Evolutionary conservation across 2,113 vertebrate species (phyloP).

Genomic region (Anguilla japonica): DNA sequence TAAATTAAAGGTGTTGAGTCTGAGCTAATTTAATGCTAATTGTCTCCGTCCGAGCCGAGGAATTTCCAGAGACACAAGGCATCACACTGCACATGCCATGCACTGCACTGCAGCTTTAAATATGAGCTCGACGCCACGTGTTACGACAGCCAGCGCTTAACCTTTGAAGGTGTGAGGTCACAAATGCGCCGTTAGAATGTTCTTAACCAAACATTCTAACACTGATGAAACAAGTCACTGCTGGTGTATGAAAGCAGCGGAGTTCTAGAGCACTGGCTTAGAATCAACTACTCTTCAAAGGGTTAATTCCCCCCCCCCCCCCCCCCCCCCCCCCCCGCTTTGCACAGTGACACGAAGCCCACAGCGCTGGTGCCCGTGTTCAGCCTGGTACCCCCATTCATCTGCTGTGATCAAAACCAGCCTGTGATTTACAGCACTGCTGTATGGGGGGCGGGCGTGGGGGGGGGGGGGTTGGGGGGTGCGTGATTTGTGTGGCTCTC

Average conservation of each 20-base stretch:
- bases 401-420: neutral
- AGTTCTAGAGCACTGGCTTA: no score
- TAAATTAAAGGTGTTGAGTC: neutral
- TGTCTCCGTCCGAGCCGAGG: neutral
- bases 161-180: no score
- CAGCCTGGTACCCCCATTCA: neutral
- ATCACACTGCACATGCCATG: neutral
- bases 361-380: neutral
- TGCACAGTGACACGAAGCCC: neutral
- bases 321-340: neutral
- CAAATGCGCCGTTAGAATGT: no score
- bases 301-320: neutral
- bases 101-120: no score
- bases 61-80: neutral
- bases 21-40: neutral
- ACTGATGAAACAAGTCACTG: no score
- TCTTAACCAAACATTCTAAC: no score
- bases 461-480: neutral
- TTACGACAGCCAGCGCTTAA: neutral
- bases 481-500: slow-evolving; percentile 9
- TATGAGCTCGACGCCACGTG: neutral
- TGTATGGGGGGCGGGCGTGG: neutral
- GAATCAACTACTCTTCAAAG: no score
- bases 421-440: neutral
- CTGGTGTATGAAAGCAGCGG: no score